Evolutionary conservation across 2,797 vertebrate genomes (phyloP), one percentile per base, ranked within the genome.

Genomic region (Nyctalus aviator): DNA sequence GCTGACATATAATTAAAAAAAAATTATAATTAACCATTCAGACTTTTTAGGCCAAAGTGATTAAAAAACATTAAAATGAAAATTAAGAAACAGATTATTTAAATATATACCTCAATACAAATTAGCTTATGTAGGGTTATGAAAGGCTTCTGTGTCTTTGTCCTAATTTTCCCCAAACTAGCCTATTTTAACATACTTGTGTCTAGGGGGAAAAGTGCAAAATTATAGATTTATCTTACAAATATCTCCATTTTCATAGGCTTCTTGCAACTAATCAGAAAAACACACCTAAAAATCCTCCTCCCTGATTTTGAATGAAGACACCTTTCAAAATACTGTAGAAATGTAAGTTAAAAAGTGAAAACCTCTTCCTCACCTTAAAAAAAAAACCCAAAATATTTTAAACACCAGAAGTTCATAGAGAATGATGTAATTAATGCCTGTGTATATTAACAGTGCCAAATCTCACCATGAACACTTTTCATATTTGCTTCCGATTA

Each of bases 61-160:
- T 3, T 69, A 21, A 44, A 9, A 87, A 90, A 94, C 32, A 66
- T 89, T 87, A 79, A 92, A 89, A 75, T 55, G 23, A 44, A 92
- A 92, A 66, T 53, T 25, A 77, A 53, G 55, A 55, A 53, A 55
- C 30, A 64, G 23, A 57, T 73, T 55, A 73, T 64, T 83, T 55
- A 76, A 71, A 50, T 77, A 35, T 37, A 50, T 55, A 44, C 3
- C 7, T 77, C 27, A 81, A 18, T 44, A 90, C 6, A 62, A 73
- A 78, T 68, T 8, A 35, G 32, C 15, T 72, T 68, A 87, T 37
- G 20, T 71, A 66, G 73, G n/a, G 66, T 72, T 68, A 73, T 79
- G 27, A 64, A 87, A 96, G 41, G 27, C 20, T 92, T 78, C 21
- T 25, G 10, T 14, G 27, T 87, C 57, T 75, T 71, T 79, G 53